These are phyloP conservation scores for Craseonycteris thonglongyai DNA, from an alignment of 2,113 vertebrate genomes.

Conservation along the genomic window DNA sequence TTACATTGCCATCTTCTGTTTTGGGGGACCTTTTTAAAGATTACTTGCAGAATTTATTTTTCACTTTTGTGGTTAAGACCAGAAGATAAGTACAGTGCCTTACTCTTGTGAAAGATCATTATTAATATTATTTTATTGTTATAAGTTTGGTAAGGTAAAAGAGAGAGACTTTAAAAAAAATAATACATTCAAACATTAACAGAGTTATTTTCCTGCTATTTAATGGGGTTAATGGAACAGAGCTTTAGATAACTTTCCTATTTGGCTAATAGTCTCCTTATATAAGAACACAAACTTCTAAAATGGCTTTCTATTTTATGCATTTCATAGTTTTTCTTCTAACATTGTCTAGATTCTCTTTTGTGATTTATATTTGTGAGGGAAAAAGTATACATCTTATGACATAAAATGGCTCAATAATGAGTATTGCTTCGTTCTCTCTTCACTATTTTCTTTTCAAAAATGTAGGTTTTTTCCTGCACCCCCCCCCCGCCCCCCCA, in stretches of 20 bases:
- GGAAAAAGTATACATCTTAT: background rate
- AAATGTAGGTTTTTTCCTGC: background rate
- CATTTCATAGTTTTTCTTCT: conserved; percentile 25
- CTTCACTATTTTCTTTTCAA: background rate
- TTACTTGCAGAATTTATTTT: background rate
- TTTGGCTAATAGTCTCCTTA: background rate
- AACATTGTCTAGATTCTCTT: background rate
- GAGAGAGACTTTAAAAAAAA: conserved; percentile 13
- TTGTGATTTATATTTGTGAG: conserved; percentile 15
- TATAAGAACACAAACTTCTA: background rate
- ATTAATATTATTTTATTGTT: conserved; percentile 6
- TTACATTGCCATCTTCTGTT: background rate
- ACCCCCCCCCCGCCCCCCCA: too few species aligned
- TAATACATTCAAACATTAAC: background rate
- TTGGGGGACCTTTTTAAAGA: background rate
- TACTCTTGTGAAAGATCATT: conserved; percentile 1
- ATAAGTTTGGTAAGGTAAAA: background rate
- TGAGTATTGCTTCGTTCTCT: background rate
- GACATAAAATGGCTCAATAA: background rate
- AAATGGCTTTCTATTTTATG: background rate
- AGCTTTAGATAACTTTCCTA: background rate
- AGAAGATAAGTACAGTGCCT: background rate
- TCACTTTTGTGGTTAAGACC: background rate
- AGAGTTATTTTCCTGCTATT: background rate
- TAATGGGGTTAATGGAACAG: background rate